Conservation (phyloP, 2,888 invertebrate genomes). For the Erebia epiphron region DNA sequence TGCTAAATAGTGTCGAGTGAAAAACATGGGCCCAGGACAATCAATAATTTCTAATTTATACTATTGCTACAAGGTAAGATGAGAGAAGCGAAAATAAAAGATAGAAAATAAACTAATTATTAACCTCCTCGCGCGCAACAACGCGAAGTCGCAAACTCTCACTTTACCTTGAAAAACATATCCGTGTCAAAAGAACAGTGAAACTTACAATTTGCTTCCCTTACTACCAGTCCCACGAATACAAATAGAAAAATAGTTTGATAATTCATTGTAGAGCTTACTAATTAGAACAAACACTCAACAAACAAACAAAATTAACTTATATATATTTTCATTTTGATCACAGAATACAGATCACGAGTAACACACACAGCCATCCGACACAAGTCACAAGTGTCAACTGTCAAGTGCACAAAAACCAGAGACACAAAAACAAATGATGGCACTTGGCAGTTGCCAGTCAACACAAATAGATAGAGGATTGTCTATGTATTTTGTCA, state of each 20-base stretch:
- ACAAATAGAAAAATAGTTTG: slow-evolving; percentile 48
- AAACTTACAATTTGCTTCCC: slow-evolving; percentile 69
- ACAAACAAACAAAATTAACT: slow-evolving; percentile 40
- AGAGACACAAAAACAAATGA: too few species aligned
- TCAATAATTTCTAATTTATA: not conserved
- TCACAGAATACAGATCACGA: not conserved
- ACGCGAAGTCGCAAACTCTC: slow-evolving; percentile 58
- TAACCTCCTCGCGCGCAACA: too few species aligned
- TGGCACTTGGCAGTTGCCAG: too few species aligned
- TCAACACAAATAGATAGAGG: too few species aligned
- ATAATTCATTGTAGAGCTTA: slow-evolving; percentile 56
- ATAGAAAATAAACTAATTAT: too few species aligned
- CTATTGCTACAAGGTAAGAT: slow-evolving; percentile 11
- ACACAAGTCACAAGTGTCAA: slow-evolving; percentile 37
- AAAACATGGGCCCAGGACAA: not conserved
- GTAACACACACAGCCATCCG: not conserved
- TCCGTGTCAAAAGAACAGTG: slow-evolving; percentile 51
- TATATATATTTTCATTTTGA: slow-evolving; percentile 55
- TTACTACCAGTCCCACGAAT: slow-evolving; percentile 50
- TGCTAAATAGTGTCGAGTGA: not conserved
- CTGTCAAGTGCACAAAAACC: too few species aligned
- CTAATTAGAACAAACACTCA: not conserved
- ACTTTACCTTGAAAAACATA: slow-evolving; percentile 74
- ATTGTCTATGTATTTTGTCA: too few species aligned
- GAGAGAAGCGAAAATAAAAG: too few species aligned